Evolutionary conservation across 2,888 invertebrate species (phyloP).

Genomic region (Mechanitis mazaeus): DNA sequence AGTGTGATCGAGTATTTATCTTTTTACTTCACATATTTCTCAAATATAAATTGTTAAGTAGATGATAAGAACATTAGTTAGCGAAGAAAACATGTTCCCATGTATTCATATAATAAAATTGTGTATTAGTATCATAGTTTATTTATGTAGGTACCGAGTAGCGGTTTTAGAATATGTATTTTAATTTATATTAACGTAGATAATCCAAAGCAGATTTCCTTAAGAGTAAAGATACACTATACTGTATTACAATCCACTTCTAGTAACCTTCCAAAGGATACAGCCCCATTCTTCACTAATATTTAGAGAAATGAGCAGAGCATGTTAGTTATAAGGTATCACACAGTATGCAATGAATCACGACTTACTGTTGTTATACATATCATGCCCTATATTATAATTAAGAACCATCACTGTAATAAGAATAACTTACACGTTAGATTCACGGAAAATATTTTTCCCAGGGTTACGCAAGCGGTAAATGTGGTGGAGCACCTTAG

Average conservation of each 20-base stretch:
- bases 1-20: constrained; percentile 42
- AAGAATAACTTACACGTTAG: constrained; percentile 74
- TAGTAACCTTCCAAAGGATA: constrained; percentile 41
- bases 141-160: constrained; percentile 57
- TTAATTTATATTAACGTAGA: constrained; percentile 51
- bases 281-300: constrained; percentile 48
- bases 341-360: constrained; percentile 56
- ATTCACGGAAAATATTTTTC: constrained; percentile 77
- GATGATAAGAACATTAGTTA: constrained; percentile 49
- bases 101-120: constrained; percentile 43
- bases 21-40: constrained; percentile 54
- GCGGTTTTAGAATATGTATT: constrained; percentile 63
- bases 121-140: constrained; percentile 62
- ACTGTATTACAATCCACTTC: constrained; percentile 42
- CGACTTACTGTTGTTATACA: constrained; percentile 49
- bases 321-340: constrained; percentile 64
- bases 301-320: constrained; percentile 49
- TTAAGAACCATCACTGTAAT: constrained; percentile 67
- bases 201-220: constrained; percentile 42
- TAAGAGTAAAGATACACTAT: constrained; percentile 46
- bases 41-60: constrained; percentile 33
- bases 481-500: constrained; percentile 77
- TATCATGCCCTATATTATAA: constrained; percentile 52
- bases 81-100: constrained; percentile 51
- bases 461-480: constrained; percentile 78